Base-by-base conservation (phyloP, 2,797 vertebrate genomes). In the Prunella strophiata region DNA sequence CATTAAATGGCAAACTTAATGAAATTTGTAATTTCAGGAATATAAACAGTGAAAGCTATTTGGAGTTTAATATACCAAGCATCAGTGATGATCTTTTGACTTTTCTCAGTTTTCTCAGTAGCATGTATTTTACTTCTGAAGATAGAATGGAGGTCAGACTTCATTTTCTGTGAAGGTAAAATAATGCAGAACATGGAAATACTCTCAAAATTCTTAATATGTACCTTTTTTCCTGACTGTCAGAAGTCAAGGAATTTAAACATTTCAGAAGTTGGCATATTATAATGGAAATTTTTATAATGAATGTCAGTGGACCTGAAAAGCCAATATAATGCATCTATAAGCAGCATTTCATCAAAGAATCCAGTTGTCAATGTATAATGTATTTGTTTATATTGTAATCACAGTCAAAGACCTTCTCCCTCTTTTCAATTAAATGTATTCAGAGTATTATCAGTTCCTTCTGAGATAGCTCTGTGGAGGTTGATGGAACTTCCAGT, bases 111-210 rank as follows among this genome's bases (percentile, higher is more conserved):
- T 59, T 72, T 59, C 34, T 76, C 61, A 36, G n/a, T n/a, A 79
- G 23, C 50, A 75, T 1, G 1, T 45, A 40, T 70, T 94, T 84
- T 85, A 84, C 19, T 22, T 88, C 43, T 58, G 54, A 88, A 80
- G 51, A 75, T 32, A 85, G 85, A 93, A 78, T 77, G 17, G 85
- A 86, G 67, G 34, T 79, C 45, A 88, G 21, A n/a, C 16, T 76
- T 94, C 11, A 5, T 26, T 70, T 94, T 74, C 45, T 70, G 5
- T 70, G 27, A 92, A 73, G 32, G 26, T 59, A 81, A 88, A 91
- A 91, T 76, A 88, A 55, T 38, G 30, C 66, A 95, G 71, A 91
- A 92, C 52, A 93, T 78, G 29, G 77, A 93, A 85, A 81, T 63
- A 66, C 3, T 67, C 29, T 74, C 62, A 77, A 58, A 88, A 85